Conservation (phyloP, 2,888 invertebrate species). For the Girardia tigrina region DNA sequence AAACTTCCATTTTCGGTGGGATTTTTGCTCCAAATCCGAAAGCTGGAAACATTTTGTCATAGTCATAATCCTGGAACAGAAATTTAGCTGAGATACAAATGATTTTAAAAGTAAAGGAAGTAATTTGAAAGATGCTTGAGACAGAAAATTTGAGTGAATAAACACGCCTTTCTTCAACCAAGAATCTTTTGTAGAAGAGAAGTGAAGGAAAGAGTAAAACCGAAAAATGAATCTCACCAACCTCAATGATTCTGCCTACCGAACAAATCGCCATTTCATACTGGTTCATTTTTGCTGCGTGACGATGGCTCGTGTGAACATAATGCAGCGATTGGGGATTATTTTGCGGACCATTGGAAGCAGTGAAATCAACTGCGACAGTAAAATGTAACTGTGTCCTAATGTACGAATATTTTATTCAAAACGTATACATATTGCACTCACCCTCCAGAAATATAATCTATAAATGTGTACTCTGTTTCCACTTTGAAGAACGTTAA, state of each 20-base stretch:
- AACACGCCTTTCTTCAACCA: too few relatives aligned
- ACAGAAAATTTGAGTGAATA: too few relatives aligned
- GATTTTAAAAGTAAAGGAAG: too few relatives aligned
- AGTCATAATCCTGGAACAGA: constrained; percentile 52
- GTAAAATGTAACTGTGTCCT: constrained; percentile 52
- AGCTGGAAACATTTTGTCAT: constrained; percentile 51
- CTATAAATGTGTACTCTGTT: constrained; percentile 52
- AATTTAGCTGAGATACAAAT: too few relatives aligned
- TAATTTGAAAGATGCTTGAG: too few relatives aligned
- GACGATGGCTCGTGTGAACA: constrained; percentile 46
- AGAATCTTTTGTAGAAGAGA: too few relatives aligned
- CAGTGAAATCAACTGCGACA: constrained; percentile 53
- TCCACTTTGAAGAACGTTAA: background rate
- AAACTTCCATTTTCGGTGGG: constrained; percentile 43
- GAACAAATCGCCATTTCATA: constrained; percentile 52
- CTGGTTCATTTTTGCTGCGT: constrained; percentile 48
- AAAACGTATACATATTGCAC: constrained; percentile 32
- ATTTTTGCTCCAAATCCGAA: constrained; percentile 52
- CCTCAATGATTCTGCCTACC: constrained; percentile 52
- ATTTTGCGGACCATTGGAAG: constrained; percentile 51
- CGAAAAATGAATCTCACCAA: too few relatives aligned
- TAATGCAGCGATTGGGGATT: constrained; percentile 47
- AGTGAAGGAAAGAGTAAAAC: too few relatives aligned
- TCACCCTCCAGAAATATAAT: constrained; percentile 55
- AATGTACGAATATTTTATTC: constrained; percentile 25